phyloP scores from a whole-genome alignment of 2,113 vertebrate genomes.

The Ciconia maguari region DNA sequence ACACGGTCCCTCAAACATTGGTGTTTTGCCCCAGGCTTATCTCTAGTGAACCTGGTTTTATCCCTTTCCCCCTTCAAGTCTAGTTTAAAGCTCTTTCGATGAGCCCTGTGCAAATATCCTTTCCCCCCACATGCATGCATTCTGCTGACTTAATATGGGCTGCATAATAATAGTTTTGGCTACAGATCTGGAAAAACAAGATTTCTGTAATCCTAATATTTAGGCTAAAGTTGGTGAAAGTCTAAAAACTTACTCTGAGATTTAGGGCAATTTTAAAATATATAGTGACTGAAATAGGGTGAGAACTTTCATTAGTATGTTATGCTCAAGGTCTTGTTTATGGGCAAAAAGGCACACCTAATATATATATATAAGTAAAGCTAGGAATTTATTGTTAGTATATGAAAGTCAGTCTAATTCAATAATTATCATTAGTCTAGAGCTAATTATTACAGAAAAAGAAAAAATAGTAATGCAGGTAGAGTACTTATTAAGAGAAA shows the following conservation, averaged over 20 bases:
- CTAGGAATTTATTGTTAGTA: not conserved
- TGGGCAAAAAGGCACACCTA: not conserved
- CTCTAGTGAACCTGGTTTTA: no score
- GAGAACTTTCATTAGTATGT: not conserved
- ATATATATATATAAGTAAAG: not conserved
- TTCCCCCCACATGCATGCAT: not conserved
- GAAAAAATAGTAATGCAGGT: not conserved
- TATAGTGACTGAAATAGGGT: not conserved
- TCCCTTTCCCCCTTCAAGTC: no score
- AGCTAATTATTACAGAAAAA: not conserved
- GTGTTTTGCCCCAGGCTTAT: no score
- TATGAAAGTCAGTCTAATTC: not conserved
- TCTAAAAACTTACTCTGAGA: not conserved
- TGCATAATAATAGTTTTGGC: not conserved
- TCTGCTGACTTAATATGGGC: not conserved
- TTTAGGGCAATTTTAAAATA: not conserved
- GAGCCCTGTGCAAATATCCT: no score
- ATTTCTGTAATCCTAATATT: not conserved
- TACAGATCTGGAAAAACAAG: not conserved
- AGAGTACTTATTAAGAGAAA: not conserved
- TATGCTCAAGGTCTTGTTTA: not conserved
- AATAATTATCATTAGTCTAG: not conserved
- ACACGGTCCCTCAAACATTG: no score
- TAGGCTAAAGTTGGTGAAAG: not conserved
- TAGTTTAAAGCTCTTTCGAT: no score